Base-by-base conservation (phyloP, 2,888 invertebrate genomes). In the Ophioninae sp. region DNA sequence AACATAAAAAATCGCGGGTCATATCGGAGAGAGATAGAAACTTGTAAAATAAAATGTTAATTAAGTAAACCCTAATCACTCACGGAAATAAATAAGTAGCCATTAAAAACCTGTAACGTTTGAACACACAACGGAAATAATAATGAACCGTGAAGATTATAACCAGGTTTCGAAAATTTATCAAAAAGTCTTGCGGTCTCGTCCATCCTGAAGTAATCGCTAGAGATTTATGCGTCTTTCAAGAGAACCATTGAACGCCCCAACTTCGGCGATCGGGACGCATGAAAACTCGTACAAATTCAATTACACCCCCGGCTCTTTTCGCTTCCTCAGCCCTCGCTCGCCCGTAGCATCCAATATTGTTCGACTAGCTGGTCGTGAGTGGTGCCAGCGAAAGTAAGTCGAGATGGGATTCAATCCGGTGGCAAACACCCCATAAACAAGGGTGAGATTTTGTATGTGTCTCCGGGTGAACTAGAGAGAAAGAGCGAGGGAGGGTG, bases 221-320 rank as follows among this genome's bases (percentile, higher is more conserved):
- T 7, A 7, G 37, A 64, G 37, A 37, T 78, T 44, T 37, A 65
- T 69, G 62, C 56, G 65, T 80, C 62, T 75, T 62, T n/a, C 50
- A 30, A 21, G 20, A 30, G 41, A 61, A 72, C 21, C 67, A 72
- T 77, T 44, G 37, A 30, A 41, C 77, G 50, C 70, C 65, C 61
- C 20, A 65, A 85, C 83, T 82, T 85, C 86, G 87, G 87, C 86
- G 88, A 88, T 88, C 87, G 85, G 41, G 65, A 87, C 87, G 86
- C 85, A 88, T 88, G 86, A 88, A 89, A 90, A 89, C 88, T 87
- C 87, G 89, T 89, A 87, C 85, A 87, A 90, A 90, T 90, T 90
- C 90, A 90, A 90, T 90, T 89, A 90, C 88, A 87, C 80, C 87
- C 83, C 84, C 77, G 85, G 7, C 67, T 44, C 62, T 41, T n/a